phyloP scores from a whole-genome alignment of 2,888 invertebrate genomes.

The Plagiodera versicolora region DNA sequence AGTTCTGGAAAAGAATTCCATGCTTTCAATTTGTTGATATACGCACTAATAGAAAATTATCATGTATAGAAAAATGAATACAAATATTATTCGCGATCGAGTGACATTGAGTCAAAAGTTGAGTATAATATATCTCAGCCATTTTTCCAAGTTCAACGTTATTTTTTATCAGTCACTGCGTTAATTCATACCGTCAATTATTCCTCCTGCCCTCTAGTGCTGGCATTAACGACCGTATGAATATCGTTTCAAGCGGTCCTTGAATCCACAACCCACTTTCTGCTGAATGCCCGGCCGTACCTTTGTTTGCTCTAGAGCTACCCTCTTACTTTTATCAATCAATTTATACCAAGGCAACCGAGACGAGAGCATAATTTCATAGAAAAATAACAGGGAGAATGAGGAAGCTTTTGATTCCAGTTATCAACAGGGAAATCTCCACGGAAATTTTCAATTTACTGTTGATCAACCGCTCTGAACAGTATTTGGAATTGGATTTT shows the following conservation, averaged over 20 bases:
- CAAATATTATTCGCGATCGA: too few relatives aligned
- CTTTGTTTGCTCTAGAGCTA: neutral
- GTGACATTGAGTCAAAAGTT: neutral
- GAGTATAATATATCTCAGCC: too few relatives aligned
- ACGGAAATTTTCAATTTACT: too few relatives aligned
- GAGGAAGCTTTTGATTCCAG: neutral
- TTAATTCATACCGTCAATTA: conserved; percentile 30
- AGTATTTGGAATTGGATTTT: too few relatives aligned
- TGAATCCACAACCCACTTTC: conserved; percentile 6
- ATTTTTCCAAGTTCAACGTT: neutral
- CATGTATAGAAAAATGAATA: too few relatives aligned
- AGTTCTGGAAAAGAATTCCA: too few relatives aligned
- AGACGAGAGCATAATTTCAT: neutral
- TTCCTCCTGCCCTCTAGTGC: conserved; percentile 30
- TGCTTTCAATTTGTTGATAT: too few relatives aligned
- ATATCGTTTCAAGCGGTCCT: conserved; percentile 29
- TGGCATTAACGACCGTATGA: conserved; percentile 29
- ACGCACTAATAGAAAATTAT: too few relatives aligned
- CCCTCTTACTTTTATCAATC: neutral
- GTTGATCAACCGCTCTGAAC: too few relatives aligned
- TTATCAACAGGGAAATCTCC: too few relatives aligned
- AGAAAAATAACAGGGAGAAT: neutral
- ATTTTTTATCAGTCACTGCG: conserved; percentile 9
- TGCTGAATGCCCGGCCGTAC: neutral
- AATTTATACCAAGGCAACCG: neutral